Evolutionary conservation across 2,888 invertebrate species (phyloP).

Genomic region (Drosophila putrida): DNA sequence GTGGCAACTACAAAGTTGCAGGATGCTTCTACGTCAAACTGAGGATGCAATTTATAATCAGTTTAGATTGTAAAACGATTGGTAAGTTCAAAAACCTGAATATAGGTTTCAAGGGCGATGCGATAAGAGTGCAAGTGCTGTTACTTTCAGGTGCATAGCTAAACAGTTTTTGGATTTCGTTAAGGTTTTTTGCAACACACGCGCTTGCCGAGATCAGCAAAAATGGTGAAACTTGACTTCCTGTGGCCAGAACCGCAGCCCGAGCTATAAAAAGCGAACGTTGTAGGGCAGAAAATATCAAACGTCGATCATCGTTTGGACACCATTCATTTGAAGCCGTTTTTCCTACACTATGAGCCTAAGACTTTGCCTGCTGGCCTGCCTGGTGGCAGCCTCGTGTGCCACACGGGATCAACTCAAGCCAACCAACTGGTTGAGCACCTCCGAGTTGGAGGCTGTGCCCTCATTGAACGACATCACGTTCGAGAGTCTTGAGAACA

Average conservation of each 20-base stretch:
- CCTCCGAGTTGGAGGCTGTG: constrained; percentile 68
- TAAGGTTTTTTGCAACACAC: constrained; percentile 31
- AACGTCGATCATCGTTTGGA: constrained; percentile 73
- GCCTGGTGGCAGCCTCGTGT: constrained; percentile 60
- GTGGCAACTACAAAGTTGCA: constrained; percentile 33
- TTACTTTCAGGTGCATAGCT: not conserved
- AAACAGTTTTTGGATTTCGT: constrained; percentile 39
- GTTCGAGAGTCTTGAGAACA: constrained; percentile 70
- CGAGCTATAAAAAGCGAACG: constrained; percentile 58
- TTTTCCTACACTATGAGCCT: constrained; percentile 54
- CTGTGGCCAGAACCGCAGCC: not conserved
- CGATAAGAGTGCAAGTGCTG: constrained; percentile 34
- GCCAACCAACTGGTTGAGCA: constrained; percentile 71
- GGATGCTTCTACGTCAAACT: constrained; percentile 11
- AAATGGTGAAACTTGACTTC: constrained; percentile 31
- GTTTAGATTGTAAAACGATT: constrained; percentile 22
- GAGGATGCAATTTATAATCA: constrained; percentile 28
- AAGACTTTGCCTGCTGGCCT: constrained; percentile 71
- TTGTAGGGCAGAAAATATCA: constrained; percentile 47
- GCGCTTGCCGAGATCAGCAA: constrained; percentile 64
- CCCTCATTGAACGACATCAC: constrained; percentile 75
- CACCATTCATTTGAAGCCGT: constrained; percentile 44
- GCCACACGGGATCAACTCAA: constrained; percentile 70
- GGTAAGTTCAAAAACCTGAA: constrained; percentile 63
- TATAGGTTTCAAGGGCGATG: constrained; percentile 46